These are phyloP conservation scores for Oceanodroma leucorhoa DNA, from an alignment of 2,797 vertebrate genomes.

Conservation along the genomic window DNA sequence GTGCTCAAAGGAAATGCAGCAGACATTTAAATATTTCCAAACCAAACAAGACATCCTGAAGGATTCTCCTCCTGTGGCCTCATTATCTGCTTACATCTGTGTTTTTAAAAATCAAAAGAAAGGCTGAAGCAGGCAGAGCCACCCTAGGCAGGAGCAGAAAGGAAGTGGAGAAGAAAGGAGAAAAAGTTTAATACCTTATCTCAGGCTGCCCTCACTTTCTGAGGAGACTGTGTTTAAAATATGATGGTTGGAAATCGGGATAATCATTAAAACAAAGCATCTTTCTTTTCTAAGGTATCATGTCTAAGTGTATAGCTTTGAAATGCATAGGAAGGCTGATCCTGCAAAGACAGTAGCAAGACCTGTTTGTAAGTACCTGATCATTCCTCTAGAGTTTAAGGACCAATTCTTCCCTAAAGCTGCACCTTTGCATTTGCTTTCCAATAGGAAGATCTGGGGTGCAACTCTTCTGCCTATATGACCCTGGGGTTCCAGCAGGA, in stretches of 20 bases:
- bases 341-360: not conserved
- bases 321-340: not conserved
- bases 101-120: slow-evolving; percentile 63
- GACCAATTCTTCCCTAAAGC: not conserved
- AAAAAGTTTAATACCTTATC: not conserved
- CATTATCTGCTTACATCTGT: slow-evolving; percentile 63
- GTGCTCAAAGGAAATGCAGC: slow-evolving; percentile 72
- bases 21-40: slow-evolving; percentile 79
- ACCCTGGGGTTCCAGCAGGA: not conserved
- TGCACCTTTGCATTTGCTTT: not conserved
- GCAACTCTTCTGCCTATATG: not conserved
- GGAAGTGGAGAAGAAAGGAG: not conserved
- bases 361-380: not conserved
- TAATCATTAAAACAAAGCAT: not conserved
- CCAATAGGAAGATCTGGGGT: not conserved
- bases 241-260: not conserved
- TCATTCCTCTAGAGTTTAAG: not conserved
- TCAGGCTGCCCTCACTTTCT: not conserved
- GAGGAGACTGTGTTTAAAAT: not conserved
- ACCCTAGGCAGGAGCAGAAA: not conserved
- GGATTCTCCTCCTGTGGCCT: slow-evolving; percentile 70
- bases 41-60: slow-evolving; percentile 78
- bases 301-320: not conserved
- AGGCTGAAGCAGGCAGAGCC: not conserved
- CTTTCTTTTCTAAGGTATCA: not conserved